Base-by-base conservation (phyloP, 2,797 vertebrate genomes). In the Pogonophryne albipinna region DNA sequence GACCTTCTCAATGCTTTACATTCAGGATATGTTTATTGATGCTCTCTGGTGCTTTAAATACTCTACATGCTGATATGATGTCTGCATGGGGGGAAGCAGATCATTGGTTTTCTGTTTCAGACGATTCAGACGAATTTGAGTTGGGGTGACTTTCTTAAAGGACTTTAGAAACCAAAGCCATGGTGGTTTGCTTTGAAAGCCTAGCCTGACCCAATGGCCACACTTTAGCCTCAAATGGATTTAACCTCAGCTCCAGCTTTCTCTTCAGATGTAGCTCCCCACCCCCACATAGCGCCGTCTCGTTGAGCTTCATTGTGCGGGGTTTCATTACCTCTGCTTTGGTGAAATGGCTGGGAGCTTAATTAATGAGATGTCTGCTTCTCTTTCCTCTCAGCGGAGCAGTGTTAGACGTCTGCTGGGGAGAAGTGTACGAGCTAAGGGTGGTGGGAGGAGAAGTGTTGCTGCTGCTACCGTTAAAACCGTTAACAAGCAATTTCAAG, bases 311-410 rank as follows among this genome's bases (percentile, higher is more conserved):
- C 70, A 69, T 2, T 64, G 76, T 65, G 8, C 67, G 10, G 62
- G 85, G 82, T 89, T 92, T 85, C 79, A 87, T 93, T 90, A 90
- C 83, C 85, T 80, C 77, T 72, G 75, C 81, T 78, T 90, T 87
- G 83, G 90, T 91, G 83, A 90, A 90, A 90, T 83, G 85, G 83
- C 88, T 80, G 44, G 23, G 62, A 91, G 90, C 84, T 66, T 93
- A 90, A 91, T 92, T 93, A 94, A 93, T 91, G 91, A 93, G 90
- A 89, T 76, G 84, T 85, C 74, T 80, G 84, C 45, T 80, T 82
- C 70, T 83, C 64, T 76, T 56, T 88, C 82, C 83, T 89, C 73
- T 41, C 73, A 83, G 88, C 69, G 61, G 71, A 74, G 71, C 75
- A 68, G 47, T 77, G 70, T 78, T 61, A 80, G 56, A 78, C 49